A percentile compares a stretch with the other conserved stretches of the same genome.
Conservation (phyloP, 2,113 vertebrate species). For the Hassar affinis region DNA sequence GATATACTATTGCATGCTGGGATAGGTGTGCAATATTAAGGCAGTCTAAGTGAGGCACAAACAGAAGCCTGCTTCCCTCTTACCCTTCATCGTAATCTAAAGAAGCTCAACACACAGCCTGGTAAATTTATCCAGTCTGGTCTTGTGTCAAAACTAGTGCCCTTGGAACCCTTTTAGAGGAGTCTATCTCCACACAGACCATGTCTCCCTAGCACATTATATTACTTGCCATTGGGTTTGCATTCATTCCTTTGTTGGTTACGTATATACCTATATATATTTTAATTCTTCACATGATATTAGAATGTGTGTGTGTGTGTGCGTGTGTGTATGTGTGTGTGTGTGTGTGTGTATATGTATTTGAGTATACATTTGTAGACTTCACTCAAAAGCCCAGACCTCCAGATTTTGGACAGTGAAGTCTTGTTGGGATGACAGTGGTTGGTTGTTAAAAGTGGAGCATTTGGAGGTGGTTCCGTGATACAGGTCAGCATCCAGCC, state of each 20-base stretch:
- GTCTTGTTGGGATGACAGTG: conserved; percentile 89
- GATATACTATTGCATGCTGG: conserved; percentile 60
- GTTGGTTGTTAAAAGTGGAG: conserved; percentile 94
- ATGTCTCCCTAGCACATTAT: not conserved
- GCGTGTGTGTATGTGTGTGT: not conserved
- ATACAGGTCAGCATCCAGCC: conserved; percentile 93
- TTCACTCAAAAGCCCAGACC: conserved; percentile 94
- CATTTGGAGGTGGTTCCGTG: conserved; percentile 90
- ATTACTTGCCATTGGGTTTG: conserved; percentile 8
- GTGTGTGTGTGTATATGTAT: not conserved
- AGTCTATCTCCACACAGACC: not conserved
- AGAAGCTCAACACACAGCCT: not conserved
- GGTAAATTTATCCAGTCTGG: conserved; percentile 16
- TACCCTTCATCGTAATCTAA: not conserved
- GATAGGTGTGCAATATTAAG: conserved; percentile 59
- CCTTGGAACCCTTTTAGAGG: not conserved
- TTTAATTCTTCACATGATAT: not conserved
- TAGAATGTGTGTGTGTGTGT: not conserved
- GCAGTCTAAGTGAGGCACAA: conserved; percentile 53
- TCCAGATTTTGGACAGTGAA: conserved; percentile 94
- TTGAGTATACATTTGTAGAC: conserved; percentile 20
- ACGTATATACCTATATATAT: not conserved
- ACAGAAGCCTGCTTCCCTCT: conserved; percentile 33
- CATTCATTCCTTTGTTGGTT: not conserved
- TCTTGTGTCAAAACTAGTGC: not conserved